phyloP scores from a whole-genome alignment of 1,140 invertebrate genomes.

The Melitaea cinxia region DNA sequence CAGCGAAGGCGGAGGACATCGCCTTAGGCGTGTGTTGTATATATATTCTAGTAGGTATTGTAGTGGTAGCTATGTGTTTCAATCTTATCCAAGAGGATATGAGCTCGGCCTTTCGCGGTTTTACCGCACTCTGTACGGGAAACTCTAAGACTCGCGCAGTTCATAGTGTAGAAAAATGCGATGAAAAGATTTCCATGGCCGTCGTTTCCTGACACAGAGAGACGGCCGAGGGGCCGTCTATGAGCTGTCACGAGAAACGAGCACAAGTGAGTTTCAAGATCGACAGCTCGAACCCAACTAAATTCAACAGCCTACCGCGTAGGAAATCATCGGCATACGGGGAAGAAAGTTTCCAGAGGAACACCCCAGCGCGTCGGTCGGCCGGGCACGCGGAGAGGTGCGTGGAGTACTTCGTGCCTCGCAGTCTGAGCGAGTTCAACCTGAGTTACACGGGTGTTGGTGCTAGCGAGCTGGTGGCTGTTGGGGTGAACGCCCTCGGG shows the following conservation, averaged over 20 bases:
- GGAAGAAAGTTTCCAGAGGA: conserved; percentile 83
- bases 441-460: conserved; percentile 82
- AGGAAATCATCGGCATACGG: conserved; percentile 78
- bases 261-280: conserved; percentile 77
- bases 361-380: conserved; percentile 84
- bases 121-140: conserved; percentile 68
- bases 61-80: conserved; percentile 98
- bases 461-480: conserved; percentile 26
- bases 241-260: conserved; percentile 71
- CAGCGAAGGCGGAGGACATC: conserved; percentile 87
- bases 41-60: conserved; percentile 97
- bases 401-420: conserved; percentile 91
- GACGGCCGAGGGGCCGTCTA: conserved; percentile 66
- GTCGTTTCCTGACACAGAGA: conserved; percentile 86
- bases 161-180: conserved; percentile 73
- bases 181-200: conserved; percentile 84
- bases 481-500: conserved; percentile 33
- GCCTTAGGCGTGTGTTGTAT: conserved; percentile 90
- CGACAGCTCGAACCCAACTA: conserved; percentile 78
- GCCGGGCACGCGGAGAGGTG: conserved; percentile 84
- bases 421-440: conserved; percentile 91
- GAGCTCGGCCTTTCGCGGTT: conserved; percentile 84
- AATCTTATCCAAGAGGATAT: conserved; percentile 97
- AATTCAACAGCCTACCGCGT: conserved; percentile 84
- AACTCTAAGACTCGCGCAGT: conserved; percentile 63